Percentiles rank a stretch among this genome's conserved stretches.
phyloP scores from a whole-genome alignment of 1,140 invertebrate species.

The Tetraneura akinire region DNA sequence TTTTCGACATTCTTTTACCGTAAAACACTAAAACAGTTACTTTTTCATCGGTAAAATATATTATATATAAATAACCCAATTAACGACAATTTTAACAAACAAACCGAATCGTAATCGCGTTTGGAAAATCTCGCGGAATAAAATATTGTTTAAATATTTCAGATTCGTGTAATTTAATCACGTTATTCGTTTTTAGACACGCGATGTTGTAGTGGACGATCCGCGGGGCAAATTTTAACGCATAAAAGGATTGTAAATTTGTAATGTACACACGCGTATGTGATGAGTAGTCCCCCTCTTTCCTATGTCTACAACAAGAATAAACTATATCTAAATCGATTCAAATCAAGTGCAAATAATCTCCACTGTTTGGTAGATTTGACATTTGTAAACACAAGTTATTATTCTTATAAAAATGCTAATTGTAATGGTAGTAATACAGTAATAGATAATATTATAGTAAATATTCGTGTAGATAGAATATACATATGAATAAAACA shows the following conservation, averaged over 20 bases:
- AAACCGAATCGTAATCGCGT: neutral
- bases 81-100: too few relatives aligned
- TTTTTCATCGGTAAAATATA: too few relatives aligned
- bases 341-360: neutral
- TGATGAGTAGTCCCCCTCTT: neutral
- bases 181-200: neutral
- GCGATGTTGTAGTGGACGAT: neutral
- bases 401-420: neutral
- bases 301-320: neutral
- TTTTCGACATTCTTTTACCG: too few relatives aligned
- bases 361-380: neutral
- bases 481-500: too few relatives aligned
- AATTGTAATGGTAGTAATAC: too few relatives aligned
- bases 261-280: neutral
- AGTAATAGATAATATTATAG: too few relatives aligned
- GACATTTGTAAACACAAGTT: neutral
- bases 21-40: too few relatives aligned
- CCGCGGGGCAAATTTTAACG: neutral
- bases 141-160: conserved; percentile 13
- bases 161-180: conserved; percentile 15
- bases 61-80: too few relatives aligned
- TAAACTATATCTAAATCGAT: neutral
- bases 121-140: neutral
- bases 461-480: too few relatives aligned
- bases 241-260: too few relatives aligned